These are phyloP conservation scores for Neoscelio sp. DNA, from an alignment of 2,888 invertebrate species.

Conservation along the genomic window DNA sequence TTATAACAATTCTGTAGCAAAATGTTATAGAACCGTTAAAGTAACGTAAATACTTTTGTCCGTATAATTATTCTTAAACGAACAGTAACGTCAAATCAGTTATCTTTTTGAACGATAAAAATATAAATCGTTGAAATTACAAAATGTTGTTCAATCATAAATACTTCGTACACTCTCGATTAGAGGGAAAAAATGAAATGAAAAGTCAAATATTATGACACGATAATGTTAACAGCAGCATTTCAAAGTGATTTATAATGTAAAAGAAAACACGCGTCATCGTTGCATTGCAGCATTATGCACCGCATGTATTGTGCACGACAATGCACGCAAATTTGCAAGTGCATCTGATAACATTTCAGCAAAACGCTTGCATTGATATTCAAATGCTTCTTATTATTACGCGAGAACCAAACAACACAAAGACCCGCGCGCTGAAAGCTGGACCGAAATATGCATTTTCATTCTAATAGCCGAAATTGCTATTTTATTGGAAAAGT, in stretches of 20 bases:
- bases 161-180: constrained; percentile 21
- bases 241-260: constrained; percentile 50
- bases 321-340: constrained; percentile 53
- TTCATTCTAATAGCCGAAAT: background rate
- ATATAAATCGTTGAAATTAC: constrained; percentile 16
- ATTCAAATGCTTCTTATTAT: constrained; percentile 18
- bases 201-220: constrained; percentile 64
- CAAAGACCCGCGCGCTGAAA: too few species aligned
- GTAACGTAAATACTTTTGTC: too few species aligned
- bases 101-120: constrained; percentile 23
- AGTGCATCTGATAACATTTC: constrained; percentile 56
- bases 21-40: too few species aligned
- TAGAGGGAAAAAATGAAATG: constrained; percentile 45
- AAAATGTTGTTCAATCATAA: constrained; percentile 26
- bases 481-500: too few species aligned
- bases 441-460: background rate
- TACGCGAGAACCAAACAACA: background rate
- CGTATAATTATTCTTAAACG: too few species aligned
- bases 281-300: constrained; percentile 40
- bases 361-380: constrained; percentile 17
- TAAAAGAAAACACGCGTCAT: constrained; percentile 59
- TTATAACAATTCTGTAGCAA: too few species aligned
- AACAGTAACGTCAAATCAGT: background rate
- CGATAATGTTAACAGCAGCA: constrained; percentile 52
- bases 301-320: constrained; percentile 40